Base-by-base conservation (phyloP, 1,140 invertebrate genomes). In the Glomeris maerens region DNA sequence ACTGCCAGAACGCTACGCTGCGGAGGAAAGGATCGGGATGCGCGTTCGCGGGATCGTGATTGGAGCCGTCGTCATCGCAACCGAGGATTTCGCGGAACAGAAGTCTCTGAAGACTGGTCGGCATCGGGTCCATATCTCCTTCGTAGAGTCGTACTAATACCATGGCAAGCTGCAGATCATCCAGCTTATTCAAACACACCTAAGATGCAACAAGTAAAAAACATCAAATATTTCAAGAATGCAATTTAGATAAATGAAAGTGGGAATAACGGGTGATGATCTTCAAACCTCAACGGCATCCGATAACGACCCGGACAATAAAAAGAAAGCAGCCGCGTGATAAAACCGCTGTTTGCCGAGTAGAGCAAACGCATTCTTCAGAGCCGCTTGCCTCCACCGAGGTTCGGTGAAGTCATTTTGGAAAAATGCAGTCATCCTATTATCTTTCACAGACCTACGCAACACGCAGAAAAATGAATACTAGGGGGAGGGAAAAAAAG, bases 341-440 rank as follows among this genome's bases (percentile, higher is more conserved):
- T 89, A 82, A 64, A 96, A 98, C 44, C 91, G 70, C 66, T 98
- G 94, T 64, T 92, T 94, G 1, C 93, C 91, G 4, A 98, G 72
- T 14, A 98, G 68, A 3, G 88, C 88, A 65, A 93, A 98, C 0
- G 95, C 95, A 69, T 98, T 98, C 72, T 98, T 98, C 22, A 96
- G 64, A 0, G 95, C 94, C 2, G 92, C 92, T 64, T 93, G 97
- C 4, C 92, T 76, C 91, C 93, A 97, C 47, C 91, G 69, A 60
- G 94, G 85, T 66, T 94, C 80, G 1, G 69, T 68, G 62, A 99
- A 99, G 63, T 98, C 91, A 63, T 98, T 92, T 5, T 82, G 69
- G 65, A 98, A 99, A 69, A 99, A 99, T 2, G 73, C 66, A 0
- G 86, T 88, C 93, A 98, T 98, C 60, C 84, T 82, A 7, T 84